Conservation (phyloP, 2,797 vertebrate species). For the Acanthurus lineatus region DNA sequence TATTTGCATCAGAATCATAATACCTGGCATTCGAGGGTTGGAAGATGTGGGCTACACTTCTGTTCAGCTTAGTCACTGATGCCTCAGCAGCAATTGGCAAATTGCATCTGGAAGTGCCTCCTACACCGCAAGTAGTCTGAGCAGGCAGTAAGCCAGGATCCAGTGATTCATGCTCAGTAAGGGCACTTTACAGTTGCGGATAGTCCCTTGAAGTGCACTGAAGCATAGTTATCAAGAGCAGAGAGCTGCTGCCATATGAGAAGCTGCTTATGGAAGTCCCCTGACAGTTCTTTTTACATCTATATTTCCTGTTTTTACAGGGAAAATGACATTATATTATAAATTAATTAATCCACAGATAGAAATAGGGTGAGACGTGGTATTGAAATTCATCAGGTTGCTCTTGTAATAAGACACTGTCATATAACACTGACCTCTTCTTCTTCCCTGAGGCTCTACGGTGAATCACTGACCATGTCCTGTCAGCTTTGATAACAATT, state of each 20-base stretch:
- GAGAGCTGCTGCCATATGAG: conserved; percentile 53
- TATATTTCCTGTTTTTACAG: conserved; percentile 25
- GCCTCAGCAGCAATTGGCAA: conserved; percentile 62
- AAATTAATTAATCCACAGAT: background rate
- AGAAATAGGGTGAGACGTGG: background rate
- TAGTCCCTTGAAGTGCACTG: conserved; percentile 60
- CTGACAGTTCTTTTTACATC: conserved; percentile 9
- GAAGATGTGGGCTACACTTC: conserved; percentile 47
- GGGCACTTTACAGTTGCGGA: conserved; percentile 62
- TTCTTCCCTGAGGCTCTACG: background rate
- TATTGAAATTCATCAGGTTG: background rate
- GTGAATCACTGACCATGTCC: conserved; percentile 32
- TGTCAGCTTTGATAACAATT: conserved; percentile 37
- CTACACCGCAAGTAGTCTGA: conserved; percentile 64
- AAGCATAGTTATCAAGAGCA: conserved; percentile 52
- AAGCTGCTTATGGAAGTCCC: conserved; percentile 49
- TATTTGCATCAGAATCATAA: conserved; percentile 60
- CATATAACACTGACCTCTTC: conserved; percentile 13
- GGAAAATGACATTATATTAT: conserved; percentile 21
- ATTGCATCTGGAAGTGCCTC: conserved; percentile 64
- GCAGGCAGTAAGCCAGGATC: conserved; percentile 62
- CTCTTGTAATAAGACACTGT: conserved; percentile 8
- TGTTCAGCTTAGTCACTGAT: conserved; percentile 57
- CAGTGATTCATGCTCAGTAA: conserved; percentile 64
- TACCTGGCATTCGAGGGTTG: conserved; percentile 41